Conservation (phyloP, 1,140 invertebrate genomes). For the Melitaea cinxia region DNA sequence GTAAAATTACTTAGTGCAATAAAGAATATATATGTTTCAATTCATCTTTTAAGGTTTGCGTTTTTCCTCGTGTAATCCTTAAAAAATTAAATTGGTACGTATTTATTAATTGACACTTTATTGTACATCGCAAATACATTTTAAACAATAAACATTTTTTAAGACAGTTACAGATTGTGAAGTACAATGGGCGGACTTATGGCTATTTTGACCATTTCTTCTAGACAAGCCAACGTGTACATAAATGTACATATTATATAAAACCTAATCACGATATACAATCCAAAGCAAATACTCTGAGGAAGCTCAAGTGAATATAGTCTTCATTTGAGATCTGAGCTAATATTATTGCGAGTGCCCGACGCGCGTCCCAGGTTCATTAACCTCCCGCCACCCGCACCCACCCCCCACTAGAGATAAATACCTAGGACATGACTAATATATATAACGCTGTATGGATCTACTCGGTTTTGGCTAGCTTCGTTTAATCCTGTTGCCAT, state of each 20-base stretch:
- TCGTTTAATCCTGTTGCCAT: neutral
- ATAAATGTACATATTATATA: neutral
- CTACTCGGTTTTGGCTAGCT: neutral
- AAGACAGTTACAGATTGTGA: no score
- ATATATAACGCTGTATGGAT: constrained; percentile 14
- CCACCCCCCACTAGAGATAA: constrained; percentile 31
- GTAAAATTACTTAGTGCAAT: no score
- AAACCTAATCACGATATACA: neutral
- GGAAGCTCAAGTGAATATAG: constrained; percentile 12
- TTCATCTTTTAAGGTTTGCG: no score
- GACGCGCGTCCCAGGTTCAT: constrained; percentile 67
- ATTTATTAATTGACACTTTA: no score
- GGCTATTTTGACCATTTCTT: no score
- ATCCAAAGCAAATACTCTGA: constrained; percentile 21
- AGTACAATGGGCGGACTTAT: no score
- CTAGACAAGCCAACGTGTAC: no score
- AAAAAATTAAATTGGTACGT: no score
- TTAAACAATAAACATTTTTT: no score
- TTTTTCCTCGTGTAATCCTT: no score
- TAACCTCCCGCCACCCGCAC: constrained; percentile 48
- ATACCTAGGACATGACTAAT: constrained; percentile 29
- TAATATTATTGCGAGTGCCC: constrained; percentile 67
- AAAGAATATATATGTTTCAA: no score
- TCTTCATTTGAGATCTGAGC: constrained; percentile 47
- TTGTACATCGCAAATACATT: no score